Base-by-base conservation (phyloP, 2,113 vertebrate species). In the Pedetes capensis region DNA sequence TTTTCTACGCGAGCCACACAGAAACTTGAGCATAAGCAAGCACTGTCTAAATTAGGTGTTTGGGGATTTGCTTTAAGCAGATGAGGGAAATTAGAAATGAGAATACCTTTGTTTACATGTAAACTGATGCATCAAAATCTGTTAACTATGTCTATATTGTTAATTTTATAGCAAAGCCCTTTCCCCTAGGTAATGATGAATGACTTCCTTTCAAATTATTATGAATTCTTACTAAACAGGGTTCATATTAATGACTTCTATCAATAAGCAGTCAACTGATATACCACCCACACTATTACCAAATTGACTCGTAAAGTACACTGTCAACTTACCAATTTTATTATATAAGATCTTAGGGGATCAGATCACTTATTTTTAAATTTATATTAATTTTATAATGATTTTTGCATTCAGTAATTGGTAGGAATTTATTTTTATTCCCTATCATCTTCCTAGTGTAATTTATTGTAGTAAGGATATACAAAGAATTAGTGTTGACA, bases 11-110 rank as follows among this genome's bases (percentile, higher is more conserved):
- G 84, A 71, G 39, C 64, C 91, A 91, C 86, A 93, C 7, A 96
- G 84, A 69, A 95, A 93, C 75, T 89, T 34, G 44, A 80, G 80
- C 79, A 94, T 87, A 89, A 94, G 93, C 14, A 93, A 89, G 32
- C 7, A 84, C 14, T 89, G 42, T 14, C 74, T 97, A 97, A 97
- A 96, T 97, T 84, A 93, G 89, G 69, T 57, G 66, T 87, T 96
- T 87, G 44, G 96, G 89, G 96, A 96, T 34, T 9, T 81, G 34
- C 25, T 76, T 91, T 95, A 84, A 89, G 59, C 27, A 94, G 85
- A 92, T n/a, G 81, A 55, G 25, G 71, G 44, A 87, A 95, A 96
- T 95, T 84, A 90, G 23, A 95, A 83, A 92, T 87, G 75, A 97
- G 49, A 84, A 79, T 93, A 76, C 81, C 53, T 91, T 94, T 96